Conservation (phyloP, 2,113 vertebrate species). For the Columba janthina region DNA sequence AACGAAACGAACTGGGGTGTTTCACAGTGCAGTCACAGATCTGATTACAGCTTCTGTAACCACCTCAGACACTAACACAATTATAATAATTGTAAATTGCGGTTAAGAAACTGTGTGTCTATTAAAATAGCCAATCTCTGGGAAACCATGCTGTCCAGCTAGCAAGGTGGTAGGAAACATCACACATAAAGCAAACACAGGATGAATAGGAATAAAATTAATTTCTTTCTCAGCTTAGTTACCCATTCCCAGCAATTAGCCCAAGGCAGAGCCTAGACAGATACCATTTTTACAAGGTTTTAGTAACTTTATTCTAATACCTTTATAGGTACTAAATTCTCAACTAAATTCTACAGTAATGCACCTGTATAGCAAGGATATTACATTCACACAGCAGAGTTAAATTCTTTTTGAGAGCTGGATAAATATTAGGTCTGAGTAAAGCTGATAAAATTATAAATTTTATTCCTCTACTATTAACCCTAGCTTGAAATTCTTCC, state of each 20-base stretch:
- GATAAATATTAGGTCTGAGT: neutral
- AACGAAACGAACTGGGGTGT: neutral
- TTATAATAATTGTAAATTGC: neutral
- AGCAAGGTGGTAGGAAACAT: neutral
- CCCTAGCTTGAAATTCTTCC: neutral
- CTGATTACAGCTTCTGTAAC: neutral
- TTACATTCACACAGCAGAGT: neutral
- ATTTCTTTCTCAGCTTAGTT: neutral
- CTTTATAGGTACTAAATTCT: neutral
- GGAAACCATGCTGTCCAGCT: neutral
- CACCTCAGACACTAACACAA: neutral
- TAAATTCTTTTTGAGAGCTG: neutral
- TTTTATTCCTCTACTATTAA: neutral
- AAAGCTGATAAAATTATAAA: neutral
- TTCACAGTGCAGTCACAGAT: neutral
- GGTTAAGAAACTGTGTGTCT: neutral
- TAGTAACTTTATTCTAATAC: neutral
- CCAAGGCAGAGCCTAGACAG: neutral
- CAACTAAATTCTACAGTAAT: neutral
- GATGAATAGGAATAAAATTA: neutral
- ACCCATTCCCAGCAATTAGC: neutral
- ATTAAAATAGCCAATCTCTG: neutral
- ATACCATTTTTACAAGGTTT: neutral
- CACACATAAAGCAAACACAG: neutral
- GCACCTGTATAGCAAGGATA: neutral